Evolutionary conservation across 2,888 invertebrate genomes (phyloP).

Genomic region (Sminthurinus aureus): DNA sequence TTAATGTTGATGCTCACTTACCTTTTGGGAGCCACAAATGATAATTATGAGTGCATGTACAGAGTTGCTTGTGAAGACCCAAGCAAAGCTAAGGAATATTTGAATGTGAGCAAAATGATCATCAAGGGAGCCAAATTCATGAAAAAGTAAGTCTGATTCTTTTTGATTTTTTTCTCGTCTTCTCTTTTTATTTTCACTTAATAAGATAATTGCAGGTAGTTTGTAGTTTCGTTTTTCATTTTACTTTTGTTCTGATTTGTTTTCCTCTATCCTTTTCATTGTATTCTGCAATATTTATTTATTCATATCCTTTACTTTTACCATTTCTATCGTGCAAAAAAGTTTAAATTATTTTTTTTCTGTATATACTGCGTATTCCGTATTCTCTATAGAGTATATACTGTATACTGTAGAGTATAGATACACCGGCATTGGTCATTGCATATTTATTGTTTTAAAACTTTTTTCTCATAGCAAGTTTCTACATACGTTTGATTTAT

Average conservation of each 20-base stretch:
- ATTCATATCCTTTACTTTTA: not conserved
- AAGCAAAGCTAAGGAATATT: constrained; percentile 75
- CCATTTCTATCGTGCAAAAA: not conserved
- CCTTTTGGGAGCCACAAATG: constrained; percentile 70
- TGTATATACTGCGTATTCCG: not conserved
- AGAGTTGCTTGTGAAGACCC: constrained; percentile 80
- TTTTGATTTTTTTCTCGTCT: constrained; percentile 3
- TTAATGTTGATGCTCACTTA: constrained; percentile 75
- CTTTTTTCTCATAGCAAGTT: not conserved
- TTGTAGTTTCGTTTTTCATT: not conserved
- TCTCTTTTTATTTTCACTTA: not conserved
- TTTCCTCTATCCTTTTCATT: not conserved
- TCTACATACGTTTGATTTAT: not conserved
- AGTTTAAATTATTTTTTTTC: not conserved
- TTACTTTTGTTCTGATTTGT: not conserved
- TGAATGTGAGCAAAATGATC: constrained; percentile 78
- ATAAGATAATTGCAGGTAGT: not conserved
- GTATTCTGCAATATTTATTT: not conserved
- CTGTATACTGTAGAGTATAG: not conserved
- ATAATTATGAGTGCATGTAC: constrained; percentile 76
- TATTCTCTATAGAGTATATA: not conserved
- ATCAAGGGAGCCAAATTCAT: constrained; percentile 75
- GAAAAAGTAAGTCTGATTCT: constrained; percentile 68
- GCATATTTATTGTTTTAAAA: not conserved
- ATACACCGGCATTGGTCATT: not conserved